These are phyloP conservation scores for Phyto melanocephala DNA, from an alignment of 2,888 invertebrate species.

Conservation along the genomic window DNA sequence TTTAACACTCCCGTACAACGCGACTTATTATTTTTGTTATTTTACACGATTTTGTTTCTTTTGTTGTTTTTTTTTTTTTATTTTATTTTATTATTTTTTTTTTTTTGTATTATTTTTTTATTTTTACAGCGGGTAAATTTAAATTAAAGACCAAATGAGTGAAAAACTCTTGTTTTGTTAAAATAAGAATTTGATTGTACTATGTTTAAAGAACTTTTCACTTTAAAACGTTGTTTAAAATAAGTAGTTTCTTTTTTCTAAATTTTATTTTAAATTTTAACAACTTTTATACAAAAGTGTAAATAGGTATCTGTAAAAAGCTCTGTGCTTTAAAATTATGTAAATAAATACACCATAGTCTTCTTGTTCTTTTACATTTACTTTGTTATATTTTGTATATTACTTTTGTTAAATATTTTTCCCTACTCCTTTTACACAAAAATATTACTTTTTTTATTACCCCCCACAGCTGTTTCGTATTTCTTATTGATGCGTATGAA, in stretches of 20 bases:
- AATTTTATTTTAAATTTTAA: too few relatives aligned
- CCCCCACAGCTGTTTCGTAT: constrained; percentile 63
- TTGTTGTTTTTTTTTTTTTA: background rate
- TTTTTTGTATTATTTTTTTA: constrained; percentile 16
- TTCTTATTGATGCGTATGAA: too few relatives aligned
- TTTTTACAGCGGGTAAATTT: constrained; percentile 52
- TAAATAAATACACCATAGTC: background rate
- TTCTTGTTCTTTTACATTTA: constrained; percentile 5
- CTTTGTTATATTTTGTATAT: constrained; percentile 6
- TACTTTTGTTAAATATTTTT: background rate
- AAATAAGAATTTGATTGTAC: too few relatives aligned
- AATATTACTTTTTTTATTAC: constrained; percentile 37
- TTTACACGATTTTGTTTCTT: constrained; percentile 18
- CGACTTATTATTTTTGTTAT: constrained; percentile 46
- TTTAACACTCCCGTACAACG: constrained; percentile 61
- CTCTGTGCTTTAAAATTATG: too few relatives aligned
- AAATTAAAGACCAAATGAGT: constrained; percentile 34
- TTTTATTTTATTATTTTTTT: constrained; percentile 2
- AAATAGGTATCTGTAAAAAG: too few relatives aligned
- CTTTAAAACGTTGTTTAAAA: too few relatives aligned
- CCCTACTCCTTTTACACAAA: constrained; percentile 8
- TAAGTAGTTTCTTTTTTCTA: too few relatives aligned
- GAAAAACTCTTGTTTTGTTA: constrained; percentile 16
- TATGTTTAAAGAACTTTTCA: too few relatives aligned
- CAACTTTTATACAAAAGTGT: too few relatives aligned